phyloP scores from a whole-genome alignment of 2,797 vertebrate species.

The Rhabdophis nuchalis region DNA sequence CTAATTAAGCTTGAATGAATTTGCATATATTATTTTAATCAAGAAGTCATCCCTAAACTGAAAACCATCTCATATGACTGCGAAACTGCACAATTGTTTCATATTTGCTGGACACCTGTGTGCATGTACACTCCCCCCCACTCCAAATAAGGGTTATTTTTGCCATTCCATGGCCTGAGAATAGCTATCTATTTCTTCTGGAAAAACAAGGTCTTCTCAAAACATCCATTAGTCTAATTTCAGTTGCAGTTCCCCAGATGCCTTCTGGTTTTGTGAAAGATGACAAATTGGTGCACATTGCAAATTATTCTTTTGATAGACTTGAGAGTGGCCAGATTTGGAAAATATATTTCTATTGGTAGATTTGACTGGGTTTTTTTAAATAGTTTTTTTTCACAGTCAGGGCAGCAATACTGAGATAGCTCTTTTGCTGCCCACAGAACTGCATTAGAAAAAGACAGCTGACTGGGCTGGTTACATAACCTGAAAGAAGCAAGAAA shows the following conservation, averaged over 20 bases:
- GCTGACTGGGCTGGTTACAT: background rate
- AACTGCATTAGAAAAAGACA: background rate
- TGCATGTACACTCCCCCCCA: background rate
- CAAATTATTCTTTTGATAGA: background rate
- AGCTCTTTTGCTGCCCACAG: background rate
- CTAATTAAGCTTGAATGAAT: background rate
- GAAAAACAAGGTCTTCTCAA: background rate
- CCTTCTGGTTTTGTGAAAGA: background rate
- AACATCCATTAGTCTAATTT: background rate
- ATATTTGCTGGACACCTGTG: background rate
- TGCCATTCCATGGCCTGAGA: background rate
- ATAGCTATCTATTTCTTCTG: background rate
- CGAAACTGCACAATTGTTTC: background rate
- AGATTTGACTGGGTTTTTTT: background rate
- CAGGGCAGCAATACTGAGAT: background rate
- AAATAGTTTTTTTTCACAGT: background rate
- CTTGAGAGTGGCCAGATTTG: background rate
- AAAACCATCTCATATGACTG: background rate
- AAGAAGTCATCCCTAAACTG: background rate
- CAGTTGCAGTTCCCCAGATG: background rate
- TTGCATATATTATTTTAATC: background rate
- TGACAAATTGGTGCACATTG: too few species aligned
- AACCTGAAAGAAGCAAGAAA: background rate
- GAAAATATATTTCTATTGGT: background rate
- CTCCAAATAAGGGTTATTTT: background rate